Conservation (phyloP, 2,797 vertebrate genomes). For the Coendou prehensilis region DNA sequence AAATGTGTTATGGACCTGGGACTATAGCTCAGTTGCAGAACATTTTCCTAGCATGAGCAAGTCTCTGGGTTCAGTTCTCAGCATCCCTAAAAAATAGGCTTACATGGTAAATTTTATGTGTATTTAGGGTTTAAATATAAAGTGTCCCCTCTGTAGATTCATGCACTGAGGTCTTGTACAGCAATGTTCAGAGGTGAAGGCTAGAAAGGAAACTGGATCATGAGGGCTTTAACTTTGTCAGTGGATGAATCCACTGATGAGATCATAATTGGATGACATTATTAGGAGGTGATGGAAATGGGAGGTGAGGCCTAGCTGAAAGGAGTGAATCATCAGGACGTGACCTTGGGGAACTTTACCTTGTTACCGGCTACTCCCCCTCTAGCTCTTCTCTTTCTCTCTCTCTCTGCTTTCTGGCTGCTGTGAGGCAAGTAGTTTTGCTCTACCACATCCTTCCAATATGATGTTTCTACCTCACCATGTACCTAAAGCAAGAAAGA, state of each 20-base stretch:
- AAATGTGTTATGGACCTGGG: neutral
- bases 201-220: neutral
- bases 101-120: neutral
- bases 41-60: neutral
- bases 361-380: neutral
- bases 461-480: neutral
- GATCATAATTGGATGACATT: neutral
- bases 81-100: neutral
- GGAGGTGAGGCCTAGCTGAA: neutral
- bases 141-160: neutral
- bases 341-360: neutral
- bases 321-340: neutral
- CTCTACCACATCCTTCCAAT: neutral
- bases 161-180: neutral
- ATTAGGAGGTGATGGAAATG: neutral
- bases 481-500: neutral
- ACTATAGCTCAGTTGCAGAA: neutral
- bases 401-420: neutral
- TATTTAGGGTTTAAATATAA: neutral
- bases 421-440: no score
- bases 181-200: neutral
- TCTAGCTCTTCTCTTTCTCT: neutral
- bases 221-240: neutral
- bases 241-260: neutral
- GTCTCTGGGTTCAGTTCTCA: neutral